Conservation (phyloP, 2,797 vertebrate species). For the Enteromius radiatus region DNA sequence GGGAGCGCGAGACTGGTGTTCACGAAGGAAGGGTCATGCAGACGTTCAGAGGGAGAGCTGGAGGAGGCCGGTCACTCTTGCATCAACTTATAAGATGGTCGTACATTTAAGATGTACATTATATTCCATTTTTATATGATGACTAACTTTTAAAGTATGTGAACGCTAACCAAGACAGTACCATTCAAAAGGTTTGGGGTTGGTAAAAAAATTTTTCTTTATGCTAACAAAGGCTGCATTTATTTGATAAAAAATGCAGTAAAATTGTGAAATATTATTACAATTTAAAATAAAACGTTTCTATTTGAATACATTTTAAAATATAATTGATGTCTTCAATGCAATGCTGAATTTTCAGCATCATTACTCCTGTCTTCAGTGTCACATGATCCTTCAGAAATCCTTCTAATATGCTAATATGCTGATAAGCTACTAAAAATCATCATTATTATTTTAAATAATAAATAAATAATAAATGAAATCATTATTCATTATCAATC, state of each 20-base stretch:
- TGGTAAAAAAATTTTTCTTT: background rate
- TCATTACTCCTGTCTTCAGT: background rate
- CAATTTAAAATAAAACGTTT: background rate
- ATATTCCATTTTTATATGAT: background rate
- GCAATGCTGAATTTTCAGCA: background rate
- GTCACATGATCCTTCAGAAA: background rate
- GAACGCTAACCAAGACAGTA: background rate
- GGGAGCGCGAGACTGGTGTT: background rate
- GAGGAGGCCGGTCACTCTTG: constrained; percentile 14
- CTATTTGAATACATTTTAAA: background rate
- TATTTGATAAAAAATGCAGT: background rate
- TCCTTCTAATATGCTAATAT: background rate
- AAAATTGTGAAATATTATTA: background rate
- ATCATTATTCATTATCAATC: background rate
- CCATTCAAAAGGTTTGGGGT: background rate
- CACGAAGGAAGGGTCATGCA: constrained; percentile 19
- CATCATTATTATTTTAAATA: background rate
- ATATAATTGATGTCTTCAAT: background rate
- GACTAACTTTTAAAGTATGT: background rate
- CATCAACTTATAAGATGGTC: background rate
- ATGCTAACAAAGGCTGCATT: background rate
- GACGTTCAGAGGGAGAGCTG: constrained; percentile 15
- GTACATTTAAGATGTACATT: constrained; percentile 40
- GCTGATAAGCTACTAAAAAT: background rate
- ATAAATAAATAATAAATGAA: too few species aligned